Base-by-base conservation (phyloP, 2,888 invertebrate species). In the Lasioglossum malachurum region DNA sequence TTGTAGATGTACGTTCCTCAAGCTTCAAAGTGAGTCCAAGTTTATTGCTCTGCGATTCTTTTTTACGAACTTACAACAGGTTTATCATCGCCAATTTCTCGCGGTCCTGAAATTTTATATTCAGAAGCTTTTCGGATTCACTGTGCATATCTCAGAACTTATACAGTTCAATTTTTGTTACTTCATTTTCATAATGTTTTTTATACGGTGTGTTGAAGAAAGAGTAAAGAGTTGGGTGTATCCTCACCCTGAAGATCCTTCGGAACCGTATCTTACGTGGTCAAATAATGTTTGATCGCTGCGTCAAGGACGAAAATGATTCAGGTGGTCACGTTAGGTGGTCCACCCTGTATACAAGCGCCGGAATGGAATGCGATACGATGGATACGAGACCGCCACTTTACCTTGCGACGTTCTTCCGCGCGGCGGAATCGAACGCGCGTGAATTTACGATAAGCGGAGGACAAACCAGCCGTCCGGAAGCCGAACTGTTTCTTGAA, bases 401-500 rank as follows among this genome's bases (percentile, higher is more conserved):
- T 74, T 27, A 72, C 71, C 38, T 60, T 53, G 76, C 57, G 60
- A 53, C n/a, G 27, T 69, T 69, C 78, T 44, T 78, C 64, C 77
- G 23, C 64, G 44, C 46, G n/a, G 31, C 14, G 41, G 60, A 74
- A 78, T 84, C 86, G 79, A 82, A 76, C 49, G 79, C 79, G 72
- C 71, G 46, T 49, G 82, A 69, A 88, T 86, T 88, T 83, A 74
- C 85, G 77, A 82, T 83, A 83, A 82, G 78, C 83, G 79, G 73
- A 75, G 83, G 86, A 79, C 83, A 72, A 90, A 81, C 86, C 84
- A 83, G 89, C 79, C 79, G 81, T 78, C 77, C 86, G 87, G 88
- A 91, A 91, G 87, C 78, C 83, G 82, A 71, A 38, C 60, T 31
- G 46, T 72, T 79, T 88, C 86, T 84, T 88, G 88, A 77, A 67